Evolutionary conservation across 2,113 vertebrate genomes (phyloP), one percentile per base, ranked within the genome.

Genomic region (Malurus alboscapulatus): DNA sequence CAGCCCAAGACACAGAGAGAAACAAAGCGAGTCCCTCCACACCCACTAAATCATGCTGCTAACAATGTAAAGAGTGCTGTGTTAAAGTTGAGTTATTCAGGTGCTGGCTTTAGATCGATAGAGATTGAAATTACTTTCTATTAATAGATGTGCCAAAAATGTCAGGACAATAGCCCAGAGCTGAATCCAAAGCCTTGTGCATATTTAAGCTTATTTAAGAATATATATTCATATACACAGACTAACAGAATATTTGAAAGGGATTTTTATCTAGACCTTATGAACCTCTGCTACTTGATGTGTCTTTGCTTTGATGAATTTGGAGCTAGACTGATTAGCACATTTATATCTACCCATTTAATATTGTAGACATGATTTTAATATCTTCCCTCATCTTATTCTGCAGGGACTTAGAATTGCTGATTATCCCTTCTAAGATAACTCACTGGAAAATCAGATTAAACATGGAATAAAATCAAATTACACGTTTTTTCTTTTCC

Each of bases 241-340:
- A 69, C 50, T 45, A 88, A 77, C 54, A 84, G 87, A 95, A 88
- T 68, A 77, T 83, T 62, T 79, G 47, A 92, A 94, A 91, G n/a
- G 54, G 51, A 48, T 83, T 93, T 96, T 91, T 94, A 95, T 95
- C 92, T 48, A 63, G 63, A 72, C 32, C 61, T 48, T 71, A 24
- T 58, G 66, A 81, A 88, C 36, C 30, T 90, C 50, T 62, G 44
- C 24, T 66, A 36, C 57, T 91, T 83, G 66, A 90, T 87, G 72
- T 89, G 63, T 18, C 38, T 96, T 92, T 87, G 63, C 84, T 90
- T 94, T 93, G 75, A 92, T 74, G 68, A 17, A 65, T 91, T 79
- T 81, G 55, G 44, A 77, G 38, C 50, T 59, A 58, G 62, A 77
- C 32, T 63, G 81, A 89, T 94, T 68, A 91, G 38, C 48, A 58